Evolutionary conservation across 2,888 invertebrate species (phyloP).

Genomic region (Himalopsyche anomala): DNA sequence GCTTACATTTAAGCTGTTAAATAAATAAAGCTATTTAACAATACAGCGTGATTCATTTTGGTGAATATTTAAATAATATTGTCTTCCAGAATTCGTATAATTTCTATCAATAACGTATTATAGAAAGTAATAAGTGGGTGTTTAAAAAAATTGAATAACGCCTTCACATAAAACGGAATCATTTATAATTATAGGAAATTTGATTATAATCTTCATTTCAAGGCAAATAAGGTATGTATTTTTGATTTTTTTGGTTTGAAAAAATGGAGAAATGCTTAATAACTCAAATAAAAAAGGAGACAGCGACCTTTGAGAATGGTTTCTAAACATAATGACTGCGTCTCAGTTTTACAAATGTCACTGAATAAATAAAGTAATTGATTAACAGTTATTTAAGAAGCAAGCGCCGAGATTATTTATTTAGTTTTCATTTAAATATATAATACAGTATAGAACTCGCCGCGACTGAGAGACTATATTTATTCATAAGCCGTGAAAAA

Average conservation of each 20-base stretch:
- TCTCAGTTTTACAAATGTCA: not conserved
- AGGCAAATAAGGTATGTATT: no score
- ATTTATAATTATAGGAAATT: slow-evolving; percentile 23
- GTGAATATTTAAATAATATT: not conserved
- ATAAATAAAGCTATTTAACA: not conserved
- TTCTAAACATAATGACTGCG: not conserved
- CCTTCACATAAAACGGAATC: slow-evolving; percentile 2
- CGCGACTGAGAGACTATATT: no score
- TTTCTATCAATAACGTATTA: not conserved
- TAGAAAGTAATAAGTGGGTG: slow-evolving; percentile 4
- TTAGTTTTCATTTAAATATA: no score
- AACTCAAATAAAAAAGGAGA: slow-evolving; percentile 5
- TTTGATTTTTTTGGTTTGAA: not conserved
- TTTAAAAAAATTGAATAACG: slow-evolving; percentile 2
- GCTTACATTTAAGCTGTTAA: no score
- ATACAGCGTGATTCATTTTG: not conserved
- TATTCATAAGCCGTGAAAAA: no score
- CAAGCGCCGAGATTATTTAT: not conserved
- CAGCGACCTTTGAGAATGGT: not conserved
- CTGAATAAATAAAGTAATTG: slow-evolving; percentile 7
- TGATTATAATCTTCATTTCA: not conserved
- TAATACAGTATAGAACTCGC: no score
- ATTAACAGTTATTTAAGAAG: not conserved
- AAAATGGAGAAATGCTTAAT: slow-evolving; percentile 3
- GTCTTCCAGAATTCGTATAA: not conserved